Conservation (phyloP, 2,113 vertebrate genomes). For the Trematomus loennbergii region DNA sequence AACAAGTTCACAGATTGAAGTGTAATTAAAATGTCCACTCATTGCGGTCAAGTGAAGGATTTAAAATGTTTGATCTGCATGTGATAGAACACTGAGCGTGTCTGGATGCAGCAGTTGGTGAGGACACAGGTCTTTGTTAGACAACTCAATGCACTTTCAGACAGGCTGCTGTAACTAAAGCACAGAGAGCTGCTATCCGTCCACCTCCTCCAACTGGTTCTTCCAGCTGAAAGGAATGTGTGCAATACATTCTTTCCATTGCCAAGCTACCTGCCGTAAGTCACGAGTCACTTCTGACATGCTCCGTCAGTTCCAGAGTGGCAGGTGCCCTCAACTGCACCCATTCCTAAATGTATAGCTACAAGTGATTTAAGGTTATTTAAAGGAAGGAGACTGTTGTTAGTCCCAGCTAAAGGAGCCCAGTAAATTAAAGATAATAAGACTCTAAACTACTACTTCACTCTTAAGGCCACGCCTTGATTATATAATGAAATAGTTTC, state of each 20-base stretch:
- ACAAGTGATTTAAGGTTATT: background rate
- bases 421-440: background rate
- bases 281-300: background rate
- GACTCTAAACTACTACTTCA: background rate
- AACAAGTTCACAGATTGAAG: background rate
- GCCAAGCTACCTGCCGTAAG: background rate
- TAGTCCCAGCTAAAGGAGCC: background rate
- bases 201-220: slow-evolving; percentile 48
- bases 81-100: background rate
- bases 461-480: background rate
- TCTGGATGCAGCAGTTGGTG: background rate
- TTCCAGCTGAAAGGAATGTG: slow-evolving; percentile 5
- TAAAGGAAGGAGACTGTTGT: no score
- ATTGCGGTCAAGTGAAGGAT: slow-evolving; percentile 4
- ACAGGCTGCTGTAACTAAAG: background rate
- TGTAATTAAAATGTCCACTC: slow-evolving; percentile 2
- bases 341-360: background rate
- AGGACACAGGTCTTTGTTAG: slow-evolving; percentile 5
- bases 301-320: background rate
- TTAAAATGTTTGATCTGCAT: background rate
- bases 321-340: background rate
- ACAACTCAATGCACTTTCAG: slow-evolving; percentile 25
- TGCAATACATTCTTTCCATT: slow-evolving; percentile 52
- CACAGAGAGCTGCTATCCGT: background rate
- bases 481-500: background rate